Evolutionary conservation across 2,113 vertebrate species (phyloP).

Genomic region (Pseudorasbora parva): DNA sequence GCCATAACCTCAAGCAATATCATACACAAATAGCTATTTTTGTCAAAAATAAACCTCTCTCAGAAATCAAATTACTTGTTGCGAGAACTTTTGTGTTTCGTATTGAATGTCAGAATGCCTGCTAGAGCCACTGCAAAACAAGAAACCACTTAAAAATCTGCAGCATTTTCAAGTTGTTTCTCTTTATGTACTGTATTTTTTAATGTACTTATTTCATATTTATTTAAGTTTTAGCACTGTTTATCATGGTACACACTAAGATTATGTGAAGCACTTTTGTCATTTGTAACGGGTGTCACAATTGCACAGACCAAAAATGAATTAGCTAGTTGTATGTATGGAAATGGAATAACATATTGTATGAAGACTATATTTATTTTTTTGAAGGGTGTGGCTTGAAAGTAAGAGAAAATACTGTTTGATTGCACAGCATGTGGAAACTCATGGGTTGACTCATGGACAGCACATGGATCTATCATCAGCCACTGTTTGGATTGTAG

Average conservation of each 20-base stretch:
- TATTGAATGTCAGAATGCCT: constrained; percentile 38
- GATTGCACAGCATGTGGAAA: not conserved
- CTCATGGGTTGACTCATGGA: not conserved
- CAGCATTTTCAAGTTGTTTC: constrained; percentile 65
- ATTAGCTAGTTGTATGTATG: not conserved
- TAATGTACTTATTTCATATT: not conserved
- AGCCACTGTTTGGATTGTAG: constrained; percentile 24
- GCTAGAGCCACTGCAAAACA: constrained; percentile 59
- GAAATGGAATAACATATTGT: not conserved
- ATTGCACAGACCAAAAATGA: not conserved
- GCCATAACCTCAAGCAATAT: not conserved
- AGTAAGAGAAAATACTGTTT: not conserved
- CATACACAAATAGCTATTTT: no score
- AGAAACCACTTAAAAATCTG: constrained; percentile 65
- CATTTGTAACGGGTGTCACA: constrained; percentile 13
- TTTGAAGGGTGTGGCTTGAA: no score
- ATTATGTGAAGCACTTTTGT: not conserved
- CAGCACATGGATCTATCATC: not conserved
- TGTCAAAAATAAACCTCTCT: no score
- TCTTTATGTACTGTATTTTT: constrained; percentile 36
- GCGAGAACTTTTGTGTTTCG: constrained; percentile 47
- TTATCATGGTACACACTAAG: constrained; percentile 7
- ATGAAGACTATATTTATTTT: not conserved
- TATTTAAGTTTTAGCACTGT: not conserved
- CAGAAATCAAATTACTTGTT: constrained; percentile 42